Conservation (phyloP, 2,113 vertebrate species). For the Anser brachyrhynchus region DNA sequence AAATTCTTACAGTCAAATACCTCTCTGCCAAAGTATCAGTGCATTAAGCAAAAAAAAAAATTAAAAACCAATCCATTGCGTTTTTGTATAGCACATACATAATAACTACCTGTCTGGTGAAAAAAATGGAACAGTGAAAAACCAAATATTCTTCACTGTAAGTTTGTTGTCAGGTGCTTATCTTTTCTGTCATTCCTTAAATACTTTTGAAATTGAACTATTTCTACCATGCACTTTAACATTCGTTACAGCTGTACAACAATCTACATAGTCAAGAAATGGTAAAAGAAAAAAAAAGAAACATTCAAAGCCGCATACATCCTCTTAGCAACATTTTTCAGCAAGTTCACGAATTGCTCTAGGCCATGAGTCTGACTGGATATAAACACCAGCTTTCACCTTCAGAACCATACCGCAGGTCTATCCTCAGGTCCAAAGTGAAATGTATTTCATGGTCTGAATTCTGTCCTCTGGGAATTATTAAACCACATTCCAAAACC, state of each 20-base stretch:
- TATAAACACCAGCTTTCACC: slow-evolving; percentile 16
- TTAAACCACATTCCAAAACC: slow-evolving; percentile 38
- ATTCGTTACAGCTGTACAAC: background rate
- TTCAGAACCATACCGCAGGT: background rate
- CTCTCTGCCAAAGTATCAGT: background rate
- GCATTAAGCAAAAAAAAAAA: background rate
- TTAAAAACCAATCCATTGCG: background rate
- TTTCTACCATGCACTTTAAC: background rate
- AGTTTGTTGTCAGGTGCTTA: slow-evolving; percentile 31
- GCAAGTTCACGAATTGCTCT: background rate
- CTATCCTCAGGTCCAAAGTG: background rate
- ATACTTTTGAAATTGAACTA: background rate
- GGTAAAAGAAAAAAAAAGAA: background rate
- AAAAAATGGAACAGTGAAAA: background rate
- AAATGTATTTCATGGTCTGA: slow-evolving; percentile 27
- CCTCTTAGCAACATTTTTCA: background rate
- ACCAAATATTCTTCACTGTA: background rate
- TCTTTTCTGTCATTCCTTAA: slow-evolving; percentile 13
- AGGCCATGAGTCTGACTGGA: background rate
- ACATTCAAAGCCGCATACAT: background rate
- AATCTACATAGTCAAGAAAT: background rate
- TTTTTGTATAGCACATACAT: background rate
- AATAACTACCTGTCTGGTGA: background rate
- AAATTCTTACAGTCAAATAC: background rate
- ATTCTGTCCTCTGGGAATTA: slow-evolving; percentile 26